Evolutionary conservation across 2,797 vertebrate species (phyloP), one percentile per base, ranked within the genome.

Genomic region (Danio albolineatus): DNA sequence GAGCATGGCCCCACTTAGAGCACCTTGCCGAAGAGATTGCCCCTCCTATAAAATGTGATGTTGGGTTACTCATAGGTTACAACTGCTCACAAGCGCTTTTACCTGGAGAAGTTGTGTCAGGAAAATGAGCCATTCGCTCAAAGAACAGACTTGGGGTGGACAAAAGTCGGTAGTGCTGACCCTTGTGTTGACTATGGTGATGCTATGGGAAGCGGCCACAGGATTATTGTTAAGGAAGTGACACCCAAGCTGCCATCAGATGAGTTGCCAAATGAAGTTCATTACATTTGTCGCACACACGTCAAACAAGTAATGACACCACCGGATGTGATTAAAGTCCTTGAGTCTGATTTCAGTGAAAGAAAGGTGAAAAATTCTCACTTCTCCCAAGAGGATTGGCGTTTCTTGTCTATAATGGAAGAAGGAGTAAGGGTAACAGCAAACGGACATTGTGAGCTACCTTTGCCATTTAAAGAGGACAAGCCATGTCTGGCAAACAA

Each of bases 1-100:
- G 78, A 43, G 62, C 73, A 70, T 85, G 83, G 77, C 54, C 83
- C n/a, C 85, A 87, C 39, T 10, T 88, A 19, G 80, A 87, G 17
- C 78, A 85, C 57, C 48, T 85, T 19, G 76, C 78, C 0, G 83
- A 87, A 73, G 82, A 87, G 38, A 78, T 86, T n/a, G 62, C 62
- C 4, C 76, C 76, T 9, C 10, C 61, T 0, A 80, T 73, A 10
- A 51, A 73, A 2, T 73, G 61, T 4, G 84, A 84, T 43, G 36
- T 85, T 39, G 61, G 79, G 0, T 13, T 84, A 48, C 79, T 81
- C 4, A 79, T 73, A 77, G 76, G 60, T 14, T 82, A 73, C 13
- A 73, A 66, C 7, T 77, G 66, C 17, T 65, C 39, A 1, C 70
- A 80, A 75, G 80, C 77, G 3, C 14, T 85, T 66, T 0, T 82